Evolutionary conservation across 2,888 invertebrate species (phyloP).

Genomic region (Nebria salina): DNA sequence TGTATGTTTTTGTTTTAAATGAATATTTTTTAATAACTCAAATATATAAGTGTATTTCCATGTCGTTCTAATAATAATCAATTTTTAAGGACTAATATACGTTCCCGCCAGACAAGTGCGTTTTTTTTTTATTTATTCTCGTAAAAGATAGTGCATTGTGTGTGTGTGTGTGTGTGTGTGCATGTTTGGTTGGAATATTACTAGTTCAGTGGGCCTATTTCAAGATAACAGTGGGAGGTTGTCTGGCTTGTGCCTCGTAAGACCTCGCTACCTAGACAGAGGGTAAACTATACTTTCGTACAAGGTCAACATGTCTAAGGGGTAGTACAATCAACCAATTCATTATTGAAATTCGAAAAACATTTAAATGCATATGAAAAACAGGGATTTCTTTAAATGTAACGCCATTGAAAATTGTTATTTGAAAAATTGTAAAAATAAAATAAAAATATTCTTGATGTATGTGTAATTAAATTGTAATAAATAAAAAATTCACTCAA

Average conservation of each 20-base stretch:
- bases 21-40: too few species aligned
- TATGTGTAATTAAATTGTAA: neutral
- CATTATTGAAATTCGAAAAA: neutral
- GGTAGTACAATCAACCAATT: slow-evolving; percentile 50
- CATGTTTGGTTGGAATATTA: slow-evolving; percentile 22
- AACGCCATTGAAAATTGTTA: too few species aligned
- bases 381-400: too few species aligned
- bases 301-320: slow-evolving; percentile 53
- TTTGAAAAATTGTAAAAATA: too few species aligned
- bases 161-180: neutral
- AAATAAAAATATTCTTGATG: too few species aligned
- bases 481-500: slow-evolving; percentile 19
- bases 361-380: too few species aligned
- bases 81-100: neutral
- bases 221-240: slow-evolving; percentile 43
- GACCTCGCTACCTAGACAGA: slow-evolving; percentile 47
- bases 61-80: neutral
- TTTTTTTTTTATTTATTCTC: neutral
- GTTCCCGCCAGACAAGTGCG: too few species aligned
- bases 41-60: too few species aligned
- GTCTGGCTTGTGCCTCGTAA: slow-evolving; percentile 26
- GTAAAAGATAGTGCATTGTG: slow-evolving; percentile 12
- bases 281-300: slow-evolving; percentile 53
- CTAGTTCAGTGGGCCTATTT: slow-evolving; percentile 46
- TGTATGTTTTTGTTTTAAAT: too few species aligned